Base-by-base conservation (phyloP, 53 echinoderm and acorn worm species). In the Holothuria scabra region DNA sequence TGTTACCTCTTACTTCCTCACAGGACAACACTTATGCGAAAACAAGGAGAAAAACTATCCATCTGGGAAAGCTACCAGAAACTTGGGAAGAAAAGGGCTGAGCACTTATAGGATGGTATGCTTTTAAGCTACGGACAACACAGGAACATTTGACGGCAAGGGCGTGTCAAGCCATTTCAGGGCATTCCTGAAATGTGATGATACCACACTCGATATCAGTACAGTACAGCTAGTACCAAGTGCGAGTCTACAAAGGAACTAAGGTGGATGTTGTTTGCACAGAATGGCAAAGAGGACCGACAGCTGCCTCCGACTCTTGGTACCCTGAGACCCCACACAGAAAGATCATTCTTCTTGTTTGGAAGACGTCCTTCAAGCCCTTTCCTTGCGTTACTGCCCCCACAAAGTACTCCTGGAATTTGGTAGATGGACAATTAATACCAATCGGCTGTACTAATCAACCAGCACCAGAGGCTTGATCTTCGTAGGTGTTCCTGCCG, bases 381-480 rank as follows among this genome's bases (percentile, higher is more conserved):
- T 35, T 3, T 35, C 35, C 35, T 35, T 35, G 35, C 35, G 6
- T 79, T 59, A n/a, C n/a, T n/a, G n/a, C n/a, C n/a, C n/a, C n/a
- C n/a, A n/a, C n/a, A n/a, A n/a, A n/a, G n/a, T n/a, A 35, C 35
- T 35, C 35, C 35, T 35, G 35, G 35, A 35, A 35, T 4, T 35
- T 35, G 35, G 35, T 35, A 35, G 35, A 35, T 35, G 35, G 35
- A 35, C 35, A 35, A 35, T 35, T 35, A 35, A 35, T 35, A 35
- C 35, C 35, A 35, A 35, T 22, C 56, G 52, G 49, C 25, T 56
- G 46, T 19, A 41, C 18, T 56, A 79, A 79, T 79, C 80, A 57
- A 46, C 80, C 80, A 46, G 80, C 80, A 79, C 80, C 80, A 79
- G 80, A 79, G 58, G 80, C 76, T 76, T 18, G 56, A 79, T 12